These are phyloP conservation scores for Danionella dracula DNA, from an alignment of 2,797 vertebrate species.

Conservation along the genomic window DNA sequence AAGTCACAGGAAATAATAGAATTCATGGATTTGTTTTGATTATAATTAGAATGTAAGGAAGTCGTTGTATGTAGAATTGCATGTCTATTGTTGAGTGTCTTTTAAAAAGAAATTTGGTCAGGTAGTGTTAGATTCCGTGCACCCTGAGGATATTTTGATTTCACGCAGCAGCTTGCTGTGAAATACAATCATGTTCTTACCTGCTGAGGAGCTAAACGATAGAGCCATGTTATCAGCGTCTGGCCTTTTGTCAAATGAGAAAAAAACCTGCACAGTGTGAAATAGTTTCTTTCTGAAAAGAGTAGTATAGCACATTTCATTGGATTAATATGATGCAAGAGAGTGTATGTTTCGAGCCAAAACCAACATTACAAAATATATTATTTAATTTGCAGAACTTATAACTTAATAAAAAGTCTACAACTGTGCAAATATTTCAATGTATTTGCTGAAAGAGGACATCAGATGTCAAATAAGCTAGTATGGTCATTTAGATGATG, in stretches of 20 bases:
- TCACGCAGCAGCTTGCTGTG: slow-evolving; percentile 1
- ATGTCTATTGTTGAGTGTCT: neutral
- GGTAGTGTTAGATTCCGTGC: neutral
- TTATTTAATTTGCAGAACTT: too few relatives aligned
- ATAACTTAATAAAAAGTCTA: too few relatives aligned
- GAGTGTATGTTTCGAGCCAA: neutral
- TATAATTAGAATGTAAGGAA: neutral
- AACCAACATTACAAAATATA: too few relatives aligned
- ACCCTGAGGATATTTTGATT: neutral
- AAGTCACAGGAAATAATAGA: too few relatives aligned
- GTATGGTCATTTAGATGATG: too few relatives aligned
- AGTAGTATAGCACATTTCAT: neutral
- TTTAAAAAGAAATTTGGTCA: neutral
- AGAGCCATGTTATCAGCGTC: neutral
- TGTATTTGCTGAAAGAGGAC: too few relatives aligned
- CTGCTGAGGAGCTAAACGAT: neutral
- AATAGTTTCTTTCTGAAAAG: neutral
- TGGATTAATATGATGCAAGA: neutral
- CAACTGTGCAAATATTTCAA: too few relatives aligned
- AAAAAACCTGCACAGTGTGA: neutral
- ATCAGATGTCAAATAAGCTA: too few relatives aligned
- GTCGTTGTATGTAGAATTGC: neutral
- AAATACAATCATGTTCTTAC: slow-evolving; percentile 4
- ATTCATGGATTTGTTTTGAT: slow-evolving; percentile 7
- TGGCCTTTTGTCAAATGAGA: neutral